Evolutionary conservation across 1,140 invertebrate genomes (phyloP).

Genomic region (Caenorhabditis elegans): DNA sequence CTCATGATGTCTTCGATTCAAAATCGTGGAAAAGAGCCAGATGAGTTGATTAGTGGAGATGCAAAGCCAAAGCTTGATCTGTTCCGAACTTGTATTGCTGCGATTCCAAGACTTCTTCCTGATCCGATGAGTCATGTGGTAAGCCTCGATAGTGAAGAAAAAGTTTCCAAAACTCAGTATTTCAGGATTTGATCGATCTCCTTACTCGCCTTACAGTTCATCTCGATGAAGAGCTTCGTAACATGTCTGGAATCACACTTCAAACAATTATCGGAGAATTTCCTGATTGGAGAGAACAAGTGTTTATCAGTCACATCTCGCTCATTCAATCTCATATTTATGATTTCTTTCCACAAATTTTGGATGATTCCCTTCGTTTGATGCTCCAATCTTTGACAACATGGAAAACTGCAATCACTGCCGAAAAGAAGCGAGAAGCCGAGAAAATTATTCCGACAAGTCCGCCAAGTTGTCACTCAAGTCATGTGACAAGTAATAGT

Average conservation of each 20-base stretch:
- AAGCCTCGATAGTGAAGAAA: constrained; percentile 71
- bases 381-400: constrained; percentile 85
- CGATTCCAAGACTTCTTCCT: constrained; percentile 92
- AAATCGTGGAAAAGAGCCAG: constrained; percentile 83
- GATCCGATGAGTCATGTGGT: constrained; percentile 84
- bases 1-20: constrained; percentile 92
- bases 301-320: constrained; percentile 73
- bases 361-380: constrained; percentile 92
- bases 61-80: constrained; percentile 96
- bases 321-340: constrained; percentile 71
- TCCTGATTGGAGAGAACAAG: constrained; percentile 93
- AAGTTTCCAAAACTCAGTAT: neutral
- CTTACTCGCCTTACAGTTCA: constrained; percentile 84
- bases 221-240: constrained; percentile 72
- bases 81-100: constrained; percentile 95
- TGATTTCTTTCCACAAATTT: constrained; percentile 79
- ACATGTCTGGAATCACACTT: constrained; percentile 87
- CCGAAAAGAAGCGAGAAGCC: constrained; percentile 55
- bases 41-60: constrained; percentile 85
- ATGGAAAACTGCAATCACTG: constrained; percentile 81
- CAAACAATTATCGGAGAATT: constrained; percentile 94
- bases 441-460: constrained; percentile 42
- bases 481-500: neutral
- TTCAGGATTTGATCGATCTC: constrained; percentile 78
- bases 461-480: neutral